Conservation (phyloP, 2,113 vertebrate genomes). For the Hemiprocne comata region DNA sequence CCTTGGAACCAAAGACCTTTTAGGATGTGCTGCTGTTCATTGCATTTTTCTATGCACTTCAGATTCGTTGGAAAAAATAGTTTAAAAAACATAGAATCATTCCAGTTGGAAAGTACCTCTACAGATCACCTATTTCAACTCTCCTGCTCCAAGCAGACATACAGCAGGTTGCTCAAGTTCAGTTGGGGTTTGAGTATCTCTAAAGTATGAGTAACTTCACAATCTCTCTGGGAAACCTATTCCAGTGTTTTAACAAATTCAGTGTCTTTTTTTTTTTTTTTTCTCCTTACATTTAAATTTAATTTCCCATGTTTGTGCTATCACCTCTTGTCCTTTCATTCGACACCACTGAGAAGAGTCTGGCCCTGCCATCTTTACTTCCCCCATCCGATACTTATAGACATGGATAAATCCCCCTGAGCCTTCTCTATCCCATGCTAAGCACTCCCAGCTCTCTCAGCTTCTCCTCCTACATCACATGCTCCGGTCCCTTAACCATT, state of each 20-base stretch:
- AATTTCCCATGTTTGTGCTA: neutral
- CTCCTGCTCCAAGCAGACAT: neutral
- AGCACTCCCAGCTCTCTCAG: neutral
- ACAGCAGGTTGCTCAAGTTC: neutral
- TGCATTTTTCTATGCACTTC: neutral
- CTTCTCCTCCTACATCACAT: neutral
- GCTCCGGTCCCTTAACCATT: neutral
- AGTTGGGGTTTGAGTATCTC: neutral
- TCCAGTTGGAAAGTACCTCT: neutral
- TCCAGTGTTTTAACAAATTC: neutral
- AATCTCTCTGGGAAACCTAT: neutral
- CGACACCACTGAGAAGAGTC: neutral
- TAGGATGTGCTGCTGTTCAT: neutral
- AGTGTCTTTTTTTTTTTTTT: too few relatives aligned
- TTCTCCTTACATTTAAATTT: neutral
- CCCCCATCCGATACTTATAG: neutral
- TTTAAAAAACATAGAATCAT: accelerated
- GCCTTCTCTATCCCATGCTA: neutral
- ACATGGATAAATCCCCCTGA: neutral
- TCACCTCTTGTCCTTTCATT: neutral
- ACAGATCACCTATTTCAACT: neutral
- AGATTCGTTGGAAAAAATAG: neutral
- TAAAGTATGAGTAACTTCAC: neutral
- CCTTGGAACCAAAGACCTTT: neutral
- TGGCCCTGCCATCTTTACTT: neutral